Evolutionary conservation across 2,888 invertebrate genomes (phyloP).

Genomic region (Microctonus brassicae): DNA sequence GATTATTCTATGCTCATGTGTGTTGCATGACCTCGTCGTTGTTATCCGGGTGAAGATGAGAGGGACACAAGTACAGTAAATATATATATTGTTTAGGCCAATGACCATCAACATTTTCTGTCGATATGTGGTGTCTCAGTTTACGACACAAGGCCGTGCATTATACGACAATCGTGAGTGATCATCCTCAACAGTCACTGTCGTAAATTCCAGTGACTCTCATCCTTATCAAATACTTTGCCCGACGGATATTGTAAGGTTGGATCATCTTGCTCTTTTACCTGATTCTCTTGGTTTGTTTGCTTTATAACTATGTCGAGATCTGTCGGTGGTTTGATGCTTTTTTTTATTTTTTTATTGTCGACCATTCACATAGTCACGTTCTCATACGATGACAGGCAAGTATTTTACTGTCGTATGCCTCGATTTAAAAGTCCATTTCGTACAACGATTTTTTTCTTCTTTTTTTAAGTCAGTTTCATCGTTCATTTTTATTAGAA

Average conservation of each 20-base stretch:
- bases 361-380: slow-evolving; percentile 11
- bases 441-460: slow-evolving; percentile 16
- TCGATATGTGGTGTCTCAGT: slow-evolving; percentile 40
- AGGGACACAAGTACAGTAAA: not conserved
- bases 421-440: not conserved
- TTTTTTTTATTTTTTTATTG: slow-evolving; percentile 20
- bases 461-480: slow-evolving; percentile 19
- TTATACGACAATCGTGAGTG: slow-evolving; percentile 66
- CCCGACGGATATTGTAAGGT: not conserved
- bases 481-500: slow-evolving; percentile 5
- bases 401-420: not conserved
- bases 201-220: slow-evolving; percentile 67
- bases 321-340: slow-evolving; percentile 9
- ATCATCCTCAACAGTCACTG: slow-evolving; percentile 64
- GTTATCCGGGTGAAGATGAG: not conserved
- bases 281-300: slow-evolving; percentile 23
- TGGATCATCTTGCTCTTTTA: not conserved
- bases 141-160: slow-evolving; percentile 69
- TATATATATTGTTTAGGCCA: slow-evolving; percentile 18
- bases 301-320: slow-evolving; percentile 30
- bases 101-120: slow-evolving; percentile 33
- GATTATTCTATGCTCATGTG: slow-evolving; percentile 7
- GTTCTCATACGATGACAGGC: slow-evolving; percentile 13
- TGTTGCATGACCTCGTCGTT: slow-evolving; percentile 35
- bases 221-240: slow-evolving; percentile 62